phyloP scores from a whole-genome alignment of 2,888 invertebrate genomes.

The Aphodius granarius region DNA sequence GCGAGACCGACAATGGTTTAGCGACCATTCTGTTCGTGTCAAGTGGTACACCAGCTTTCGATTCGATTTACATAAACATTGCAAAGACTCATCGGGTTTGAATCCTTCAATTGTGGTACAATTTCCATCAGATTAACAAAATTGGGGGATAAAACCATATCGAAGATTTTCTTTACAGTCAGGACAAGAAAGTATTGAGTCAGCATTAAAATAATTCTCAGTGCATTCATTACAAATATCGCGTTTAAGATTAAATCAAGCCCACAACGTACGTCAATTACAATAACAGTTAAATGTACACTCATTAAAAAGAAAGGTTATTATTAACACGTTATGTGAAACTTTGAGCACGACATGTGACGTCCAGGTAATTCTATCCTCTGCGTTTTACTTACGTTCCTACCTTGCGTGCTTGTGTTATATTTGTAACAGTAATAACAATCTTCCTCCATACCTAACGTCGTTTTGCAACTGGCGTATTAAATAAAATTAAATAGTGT shows the following conservation, averaged over 20 bases:
- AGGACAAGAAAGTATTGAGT: background rate
- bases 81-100: background rate
- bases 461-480: background rate
- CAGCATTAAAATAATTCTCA: background rate
- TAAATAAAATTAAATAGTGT: background rate
- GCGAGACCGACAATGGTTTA: background rate
- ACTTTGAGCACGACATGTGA: background rate
- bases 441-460: background rate
- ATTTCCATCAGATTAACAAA: background rate
- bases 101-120: background rate
- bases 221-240: background rate
- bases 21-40: background rate
- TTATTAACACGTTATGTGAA: background rate
- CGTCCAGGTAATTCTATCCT: background rate
- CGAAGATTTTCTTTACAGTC: no score
- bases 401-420: background rate
- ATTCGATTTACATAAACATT: background rate
- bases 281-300: background rate
- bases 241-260: background rate
- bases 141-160: no score
- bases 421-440: background rate
- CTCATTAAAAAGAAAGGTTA: background rate
- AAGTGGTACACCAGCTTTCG: background rate
- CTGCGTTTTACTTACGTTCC: background rate
- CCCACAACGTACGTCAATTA: background rate